Base-by-base conservation (phyloP, 2,888 invertebrate species). In the Tuta absoluta region DNA sequence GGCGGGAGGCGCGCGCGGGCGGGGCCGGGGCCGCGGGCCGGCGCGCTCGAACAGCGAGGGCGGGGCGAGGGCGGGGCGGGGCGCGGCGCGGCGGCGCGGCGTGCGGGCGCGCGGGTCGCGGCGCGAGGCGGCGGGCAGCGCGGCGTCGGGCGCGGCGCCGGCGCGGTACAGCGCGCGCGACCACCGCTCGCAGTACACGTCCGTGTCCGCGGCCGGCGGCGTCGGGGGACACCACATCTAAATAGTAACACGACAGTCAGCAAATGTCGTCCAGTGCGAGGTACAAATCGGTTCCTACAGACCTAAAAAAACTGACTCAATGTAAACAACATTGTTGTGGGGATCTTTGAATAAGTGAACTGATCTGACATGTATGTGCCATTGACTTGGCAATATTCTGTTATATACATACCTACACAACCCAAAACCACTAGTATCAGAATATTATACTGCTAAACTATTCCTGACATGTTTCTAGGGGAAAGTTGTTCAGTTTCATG, bases 201-300 rank as follows among this genome's bases (percentile, higher is more conserved):
- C 99, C 79, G 95, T 95, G 77, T 98, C 98, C 83, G 97, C 96
- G 82, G 96, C 95, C 12, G 99, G 98, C 66, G 99, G 99, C 21
- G 99, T 99, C 65, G 98, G 99, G 63, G 99, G 99, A 73, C 97
- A 95, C 98, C 99, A 99, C 93, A 98, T 95, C 98, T 98, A 87
- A 73, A 77, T 71, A 63, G 3, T 41, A 14, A 14, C 12, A 41
- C 41, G 14, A 14, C 41, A 12, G 2, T 38, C 23, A 68, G 67
- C 63, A 4, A 49, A 4, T 17, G 2, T 57, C 28, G 5, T n/a
- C n/a, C n/a, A n/a, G n/a, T n/a, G n/a, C n/a, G n/a, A n/a, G n/a
- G n/a, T n/a, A n/a, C n/a, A n/a, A n/a, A n/a, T n/a, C n/a, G n/a
- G n/a, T n/a, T n/a, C n/a, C n/a, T n/a, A n/a, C n/a, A n/a, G n/a